phyloP scores from a whole-genome alignment of 2,888 invertebrate species.

The Caradrina clavipalpis region DNA sequence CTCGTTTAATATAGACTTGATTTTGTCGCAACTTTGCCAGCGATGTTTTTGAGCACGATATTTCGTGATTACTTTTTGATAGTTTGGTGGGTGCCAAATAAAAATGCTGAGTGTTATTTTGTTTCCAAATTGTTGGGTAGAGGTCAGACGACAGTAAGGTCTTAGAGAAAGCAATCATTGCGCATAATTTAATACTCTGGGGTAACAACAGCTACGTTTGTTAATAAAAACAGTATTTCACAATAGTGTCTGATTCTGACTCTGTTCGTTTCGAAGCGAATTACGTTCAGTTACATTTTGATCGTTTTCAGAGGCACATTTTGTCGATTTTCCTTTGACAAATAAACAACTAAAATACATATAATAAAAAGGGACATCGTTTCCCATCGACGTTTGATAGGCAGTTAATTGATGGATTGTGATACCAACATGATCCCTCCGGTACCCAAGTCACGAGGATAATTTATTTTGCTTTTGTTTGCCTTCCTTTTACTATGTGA shows the following conservation, averaged over 20 bases:
- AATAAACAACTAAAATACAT: slow-evolving; percentile 50
- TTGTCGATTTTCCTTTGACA: slow-evolving; percentile 17
- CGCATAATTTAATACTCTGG: slow-evolving; percentile 14
- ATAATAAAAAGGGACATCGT: slow-evolving; percentile 60
- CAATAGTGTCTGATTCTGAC: neutral
- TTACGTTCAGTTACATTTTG: slow-evolving; percentile 5
- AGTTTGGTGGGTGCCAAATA: slow-evolving; percentile 42
- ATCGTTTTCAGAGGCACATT: slow-evolving; percentile 6
- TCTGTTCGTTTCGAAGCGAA: neutral
- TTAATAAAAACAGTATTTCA: neutral
- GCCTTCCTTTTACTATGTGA: slow-evolving; percentile 53
- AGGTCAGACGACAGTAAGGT: slow-evolving; percentile 8
- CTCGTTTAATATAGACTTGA: slow-evolving; percentile 57
- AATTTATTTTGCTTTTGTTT: slow-evolving; percentile 67
- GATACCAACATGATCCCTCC: slow-evolving; percentile 59
- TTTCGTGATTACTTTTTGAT: slow-evolving; percentile 59
- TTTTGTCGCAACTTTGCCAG: slow-evolving; percentile 39
- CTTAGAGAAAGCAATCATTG: slow-evolving; percentile 5
- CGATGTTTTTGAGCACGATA: slow-evolving; percentile 38
- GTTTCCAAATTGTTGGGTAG: slow-evolving; percentile 11
- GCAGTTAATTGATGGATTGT: slow-evolving; percentile 66
- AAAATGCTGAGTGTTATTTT: slow-evolving; percentile 32
- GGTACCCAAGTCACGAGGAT: slow-evolving; percentile 57
- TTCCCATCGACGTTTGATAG: slow-evolving; percentile 61
- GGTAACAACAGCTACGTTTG: neutral